These are phyloP conservation scores for Drosophila histrio DNA, from an alignment of 2,888 invertebrate species.

Conservation along the genomic window DNA sequence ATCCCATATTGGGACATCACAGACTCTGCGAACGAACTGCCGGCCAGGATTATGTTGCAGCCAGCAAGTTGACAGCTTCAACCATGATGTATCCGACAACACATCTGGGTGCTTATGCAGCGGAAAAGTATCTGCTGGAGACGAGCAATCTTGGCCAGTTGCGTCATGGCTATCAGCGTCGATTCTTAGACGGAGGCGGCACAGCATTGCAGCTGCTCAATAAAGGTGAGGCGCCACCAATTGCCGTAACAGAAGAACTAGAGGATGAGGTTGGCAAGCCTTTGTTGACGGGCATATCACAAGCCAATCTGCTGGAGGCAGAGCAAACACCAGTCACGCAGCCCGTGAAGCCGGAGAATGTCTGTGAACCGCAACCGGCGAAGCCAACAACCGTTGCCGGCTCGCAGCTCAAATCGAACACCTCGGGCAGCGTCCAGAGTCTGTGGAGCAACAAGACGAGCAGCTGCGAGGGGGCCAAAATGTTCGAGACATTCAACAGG, in stretches of 20 bases:
- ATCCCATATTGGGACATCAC: conserved; percentile 86
- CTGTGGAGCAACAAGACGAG: conserved; percentile 84
- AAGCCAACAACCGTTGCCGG: conserved; percentile 48
- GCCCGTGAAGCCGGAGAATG: conserved; percentile 59
- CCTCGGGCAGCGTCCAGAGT: conserved; percentile 83
- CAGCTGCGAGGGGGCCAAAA: conserved; percentile 84
- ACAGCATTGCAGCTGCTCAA: conserved; percentile 78
- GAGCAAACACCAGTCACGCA: conserved; percentile 28
- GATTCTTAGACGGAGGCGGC: conserved; percentile 81
- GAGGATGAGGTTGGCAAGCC: conserved; percentile 80
- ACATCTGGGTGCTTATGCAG: conserved; percentile 72
- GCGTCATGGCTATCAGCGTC: conserved; percentile 68
- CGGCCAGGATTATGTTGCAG: conserved; percentile 19
- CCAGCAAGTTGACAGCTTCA: conserved; percentile 55
- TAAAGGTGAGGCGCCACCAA: conserved; percentile 53
- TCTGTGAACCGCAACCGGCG: conserved; percentile 54
- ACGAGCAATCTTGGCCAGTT: conserved; percentile 67
- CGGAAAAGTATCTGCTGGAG: conserved; percentile 75
- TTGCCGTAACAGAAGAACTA: conserved; percentile 37
- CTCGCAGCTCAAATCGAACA: conserved; percentile 68
- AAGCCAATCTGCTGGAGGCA: conserved; percentile 54
- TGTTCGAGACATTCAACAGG: conserved; percentile 84
- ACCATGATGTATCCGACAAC: conserved; percentile 76
- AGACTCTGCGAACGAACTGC: conserved; percentile 86
- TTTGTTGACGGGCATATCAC: conserved; percentile 63